Percentiles rank a stretch among this genome's conserved stretches.
Evolutionary conservation across 2,113 vertebrate genomes (phyloP).

Genomic region (Sitta europaea): DNA sequence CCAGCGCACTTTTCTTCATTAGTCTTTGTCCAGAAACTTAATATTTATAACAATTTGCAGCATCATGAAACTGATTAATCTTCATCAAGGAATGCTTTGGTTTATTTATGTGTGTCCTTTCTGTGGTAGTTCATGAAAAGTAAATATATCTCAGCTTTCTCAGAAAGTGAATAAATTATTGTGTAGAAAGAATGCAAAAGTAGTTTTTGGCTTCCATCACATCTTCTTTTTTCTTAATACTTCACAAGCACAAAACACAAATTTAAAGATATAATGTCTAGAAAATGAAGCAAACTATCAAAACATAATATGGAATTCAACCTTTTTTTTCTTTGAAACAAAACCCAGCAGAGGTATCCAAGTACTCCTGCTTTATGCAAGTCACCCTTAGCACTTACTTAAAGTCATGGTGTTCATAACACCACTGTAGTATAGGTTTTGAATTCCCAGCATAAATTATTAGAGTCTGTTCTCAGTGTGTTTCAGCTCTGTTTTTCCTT

Average conservation of each 20-base stretch:
- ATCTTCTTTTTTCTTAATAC: neutral
- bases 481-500: neutral
- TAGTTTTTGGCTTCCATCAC: neutral
- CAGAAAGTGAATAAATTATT: neutral
- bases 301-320: neutral
- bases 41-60: neutral
- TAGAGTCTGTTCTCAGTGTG: neutral
- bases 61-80: neutral
- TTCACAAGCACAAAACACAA: neutral
- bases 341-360: neutral
- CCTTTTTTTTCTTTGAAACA: neutral
- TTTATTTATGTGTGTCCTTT: neutral
- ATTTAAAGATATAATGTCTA: neutral
- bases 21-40: neutral
- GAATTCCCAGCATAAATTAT: neutral
- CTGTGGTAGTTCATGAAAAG: neutral
- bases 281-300: neutral
- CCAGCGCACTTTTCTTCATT: neutral
- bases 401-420: neutral
- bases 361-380: neutral
- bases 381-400: neutral
- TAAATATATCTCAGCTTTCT: neutral
- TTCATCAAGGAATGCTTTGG: neutral
- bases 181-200: neutral
- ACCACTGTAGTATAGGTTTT: neutral